Evolutionary conservation across 2,888 invertebrate genomes (phyloP), one percentile per base, ranked within the genome.

Genomic region (Trissoscelio sp.): DNA sequence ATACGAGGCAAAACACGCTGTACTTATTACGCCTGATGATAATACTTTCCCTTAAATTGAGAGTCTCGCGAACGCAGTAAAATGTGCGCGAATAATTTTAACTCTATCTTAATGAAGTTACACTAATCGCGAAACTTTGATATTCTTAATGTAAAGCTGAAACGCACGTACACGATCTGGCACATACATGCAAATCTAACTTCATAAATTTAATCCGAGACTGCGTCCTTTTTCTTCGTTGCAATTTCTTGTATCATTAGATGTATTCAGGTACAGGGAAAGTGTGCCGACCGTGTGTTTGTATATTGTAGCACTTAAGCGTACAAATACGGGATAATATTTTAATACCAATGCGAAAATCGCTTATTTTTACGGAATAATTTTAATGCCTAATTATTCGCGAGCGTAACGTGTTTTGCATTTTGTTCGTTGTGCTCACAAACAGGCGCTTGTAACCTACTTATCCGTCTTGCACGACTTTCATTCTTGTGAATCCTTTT

Each of bases 351-450:
- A 16, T n/a, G 42, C 48, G 28, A 67, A 66, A 64, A 39, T 66
- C 37, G 64, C 0, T 0, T 5, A 57, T 66, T 66, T 75, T 75
- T 67, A 44, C 11, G n/a, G 75, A 75, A 75, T 67, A 48, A 57
- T 66, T 64, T 37, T 58, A 75, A 75, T 48, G 20, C 37, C 46
- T 75, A 67, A 75, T 75, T 67, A 75, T 67, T 64, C 14, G 62
- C 51, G 53, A 42, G 39, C 20, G 57, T 28, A 42, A 37, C 34
- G 57, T 44, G 55, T 24, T 42, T 58, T 55, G 73, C 62, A 62
- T 73, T 51, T 48, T 48, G 46, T 24, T 64, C 39, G 51, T 4
- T 3, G 53, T 11, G 12, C 12, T n/a, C 18, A n/a, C 14, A 1
- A 67, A 42, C 67, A 18, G 11, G 11, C 46, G 37, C 37, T 51